Conservation (phyloP, 1,140 invertebrate genomes). For the Notospermus geniculatus region DNA sequence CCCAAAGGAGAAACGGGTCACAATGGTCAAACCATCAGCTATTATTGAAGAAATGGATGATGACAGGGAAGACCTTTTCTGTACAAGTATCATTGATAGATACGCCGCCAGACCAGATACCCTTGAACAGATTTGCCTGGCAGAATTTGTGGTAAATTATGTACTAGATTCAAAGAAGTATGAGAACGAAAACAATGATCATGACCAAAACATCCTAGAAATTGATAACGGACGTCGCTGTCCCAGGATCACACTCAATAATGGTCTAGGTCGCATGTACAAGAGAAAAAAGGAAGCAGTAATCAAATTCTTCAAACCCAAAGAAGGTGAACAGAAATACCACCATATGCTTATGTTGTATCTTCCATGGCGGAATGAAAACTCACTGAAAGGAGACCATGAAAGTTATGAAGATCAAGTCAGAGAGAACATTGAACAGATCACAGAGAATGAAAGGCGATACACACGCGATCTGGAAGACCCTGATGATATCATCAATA, state of each 20-base stretch:
- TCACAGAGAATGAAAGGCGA: background rate
- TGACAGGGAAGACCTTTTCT: background rate
- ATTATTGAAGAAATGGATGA: background rate
- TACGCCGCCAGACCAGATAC: background rate
- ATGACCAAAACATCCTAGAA: background rate
- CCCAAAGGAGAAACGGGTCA: background rate
- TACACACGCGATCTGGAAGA: background rate
- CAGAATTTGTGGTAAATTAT: constrained; percentile 2
- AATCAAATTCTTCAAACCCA: background rate
- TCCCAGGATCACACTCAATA: background rate
- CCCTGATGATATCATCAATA: background rate
- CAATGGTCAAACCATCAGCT: background rate
- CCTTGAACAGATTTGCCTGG: background rate
- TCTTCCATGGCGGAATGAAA: constrained; percentile 2
- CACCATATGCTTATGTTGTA: background rate
- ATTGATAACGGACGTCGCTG: background rate
- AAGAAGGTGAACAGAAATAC: background rate
- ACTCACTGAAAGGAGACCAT: background rate
- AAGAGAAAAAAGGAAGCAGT: constrained; percentile 4
- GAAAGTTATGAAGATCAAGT: background rate
- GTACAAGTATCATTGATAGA: constrained; percentile 1
- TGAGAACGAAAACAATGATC: background rate
- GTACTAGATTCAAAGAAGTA: background rate
- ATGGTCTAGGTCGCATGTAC: constrained; percentile 3
- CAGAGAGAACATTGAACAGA: background rate